A percentile compares a stretch with the other conserved stretches of the same genome.
Evolutionary conservation across 2,113 vertebrate species (phyloP).

Genomic region (Phyllostomus discolor): DNA sequence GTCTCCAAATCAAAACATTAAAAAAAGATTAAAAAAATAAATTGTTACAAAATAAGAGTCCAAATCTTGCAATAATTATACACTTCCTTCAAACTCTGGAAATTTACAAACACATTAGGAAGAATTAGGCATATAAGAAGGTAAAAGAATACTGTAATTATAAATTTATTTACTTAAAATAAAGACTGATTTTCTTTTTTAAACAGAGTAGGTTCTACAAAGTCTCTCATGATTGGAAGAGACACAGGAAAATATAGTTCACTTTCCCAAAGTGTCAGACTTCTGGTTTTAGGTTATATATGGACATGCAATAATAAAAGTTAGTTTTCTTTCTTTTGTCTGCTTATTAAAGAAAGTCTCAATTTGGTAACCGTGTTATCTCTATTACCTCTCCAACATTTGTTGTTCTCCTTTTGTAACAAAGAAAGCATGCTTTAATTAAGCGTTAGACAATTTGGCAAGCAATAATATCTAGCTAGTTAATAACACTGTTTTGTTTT

Average conservation of each 20-base stretch:
- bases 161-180: conserved; percentile 16
- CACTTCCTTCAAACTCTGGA: neutral
- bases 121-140: neutral
- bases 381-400: neutral
- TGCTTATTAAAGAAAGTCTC: neutral
- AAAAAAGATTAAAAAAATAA: neutral
- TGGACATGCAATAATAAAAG: neutral
- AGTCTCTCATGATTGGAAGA: neutral
- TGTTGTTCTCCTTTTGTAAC: neutral
- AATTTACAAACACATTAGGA: conserved; percentile 5
- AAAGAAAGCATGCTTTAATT: neutral
- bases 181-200: neutral
- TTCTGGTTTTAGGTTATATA: neutral
- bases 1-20: too few relatives aligned
- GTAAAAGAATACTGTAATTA: neutral
- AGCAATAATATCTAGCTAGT: neutral
- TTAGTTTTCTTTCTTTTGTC: neutral
- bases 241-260: conserved; percentile 9
- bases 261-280: neutral
- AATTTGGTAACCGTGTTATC: neutral
- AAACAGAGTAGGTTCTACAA: neutral
- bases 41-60: neutral
- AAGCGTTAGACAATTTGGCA: neutral
- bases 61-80: conserved; percentile 39
- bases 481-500: neutral